Evolutionary conservation across 2,113 vertebrate genomes (phyloP), one percentile per base, ranked within the genome.

Genomic region (Meleagris gallopavo): DNA sequence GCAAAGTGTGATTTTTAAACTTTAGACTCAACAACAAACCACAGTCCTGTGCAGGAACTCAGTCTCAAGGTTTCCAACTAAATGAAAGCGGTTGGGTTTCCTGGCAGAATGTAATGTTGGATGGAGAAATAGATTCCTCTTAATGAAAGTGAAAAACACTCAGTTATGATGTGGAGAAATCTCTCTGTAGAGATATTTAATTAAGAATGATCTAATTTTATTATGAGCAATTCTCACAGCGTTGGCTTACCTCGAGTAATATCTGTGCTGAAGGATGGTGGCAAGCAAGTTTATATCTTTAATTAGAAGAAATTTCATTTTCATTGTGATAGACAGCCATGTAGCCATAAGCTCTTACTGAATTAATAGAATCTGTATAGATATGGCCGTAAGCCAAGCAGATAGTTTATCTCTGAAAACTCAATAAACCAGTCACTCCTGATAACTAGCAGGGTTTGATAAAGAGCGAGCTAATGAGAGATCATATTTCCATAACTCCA

Each of bases 11-110:
- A 50, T 71, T 55, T 86, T 69, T 89, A 67, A 87, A 72, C 27
- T 57, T 64, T 76, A 96, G 95, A 94, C 95, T 93, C 92, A 96
- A 95, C 93, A 95, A 54, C 18, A 94, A 93, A 91, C 95, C 96
- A 86, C 93, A 86, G 2, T 2, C 36, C 85, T 38, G 38, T 85
- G 64, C 3, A 2, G 82, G 45, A 93, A 80, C 41, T 62, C 64
- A 80, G 50, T 45, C 79, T 88, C 92, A 90, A 94, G 92, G 92
- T 19, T 89, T 85, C 58, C 66, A 75, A 9, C n/a, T n/a, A 62
- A 88, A 32, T 50, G 55, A 55, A 90, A 83, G 57, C 13, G 41
- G 64, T 85, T 70, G 14, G 29, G 34, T 80, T 91, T 95, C 79
- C 88, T 83, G 69, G 79, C 50, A 96, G 67, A 91, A 85, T 45